phyloP scores from a whole-genome alignment of 2,113 vertebrate species.

The Butorides virescens region DNA sequence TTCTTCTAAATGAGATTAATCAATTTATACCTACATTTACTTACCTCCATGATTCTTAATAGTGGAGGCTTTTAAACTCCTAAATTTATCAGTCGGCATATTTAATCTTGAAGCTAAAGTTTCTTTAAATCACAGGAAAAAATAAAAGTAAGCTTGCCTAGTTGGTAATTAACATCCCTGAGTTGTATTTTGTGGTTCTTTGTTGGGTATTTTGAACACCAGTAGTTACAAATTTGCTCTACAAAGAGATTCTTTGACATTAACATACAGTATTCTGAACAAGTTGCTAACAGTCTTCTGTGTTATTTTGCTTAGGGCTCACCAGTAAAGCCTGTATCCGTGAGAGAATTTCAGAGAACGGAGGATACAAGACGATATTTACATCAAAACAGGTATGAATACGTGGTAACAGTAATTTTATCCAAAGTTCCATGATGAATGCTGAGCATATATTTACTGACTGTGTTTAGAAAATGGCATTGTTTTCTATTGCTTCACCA shows the following conservation, averaged over 20 bases:
- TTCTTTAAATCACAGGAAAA: not conserved
- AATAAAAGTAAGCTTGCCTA: not conserved
- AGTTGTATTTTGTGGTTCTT: not conserved
- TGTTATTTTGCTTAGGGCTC: slow-evolving; percentile 75
- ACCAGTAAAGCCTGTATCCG: slow-evolving; percentile 70
- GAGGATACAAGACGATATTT: slow-evolving; percentile 80
- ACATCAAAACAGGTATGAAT: slow-evolving; percentile 80
- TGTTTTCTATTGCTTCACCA: not conserved
- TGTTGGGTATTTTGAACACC: not conserved
- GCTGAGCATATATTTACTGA: not conserved
- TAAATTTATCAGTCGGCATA: not conserved
- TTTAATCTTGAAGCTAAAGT: not conserved
- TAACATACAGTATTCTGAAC: not conserved
- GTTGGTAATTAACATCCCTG: not conserved
- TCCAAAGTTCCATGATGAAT: not conserved
- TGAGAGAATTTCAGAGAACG: slow-evolving; percentile 74
- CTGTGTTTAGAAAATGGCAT: not conserved
- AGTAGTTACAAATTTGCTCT: not conserved
- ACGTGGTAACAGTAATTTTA: not conserved
- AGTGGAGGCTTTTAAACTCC: not conserved
- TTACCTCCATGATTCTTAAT: not conserved
- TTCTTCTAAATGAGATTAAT: not conserved
- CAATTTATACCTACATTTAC: not conserved
- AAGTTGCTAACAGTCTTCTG: not conserved
- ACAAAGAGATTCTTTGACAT: not conserved